These are phyloP conservation scores for Whitmania pigra DNA, from an alignment of 1,140 invertebrate species.

Conservation along the genomic window DNA sequence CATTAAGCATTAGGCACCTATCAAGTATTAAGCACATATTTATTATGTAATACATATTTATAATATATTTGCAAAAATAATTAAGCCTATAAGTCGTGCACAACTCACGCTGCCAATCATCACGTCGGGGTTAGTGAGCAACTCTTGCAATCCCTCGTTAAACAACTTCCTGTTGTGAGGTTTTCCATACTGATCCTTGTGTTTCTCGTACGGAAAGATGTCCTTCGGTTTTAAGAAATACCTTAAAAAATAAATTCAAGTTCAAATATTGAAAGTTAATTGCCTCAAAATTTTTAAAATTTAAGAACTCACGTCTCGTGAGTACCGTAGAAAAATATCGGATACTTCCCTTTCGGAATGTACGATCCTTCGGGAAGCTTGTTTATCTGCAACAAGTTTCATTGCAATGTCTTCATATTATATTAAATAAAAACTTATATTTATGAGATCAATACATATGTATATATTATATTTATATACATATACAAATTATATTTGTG, in stretches of 20 bases:
- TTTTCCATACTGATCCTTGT: constrained; percentile 56
- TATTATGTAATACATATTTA: too few species aligned
- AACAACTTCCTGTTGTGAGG: constrained; percentile 52
- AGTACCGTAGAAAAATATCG: constrained; percentile 85
- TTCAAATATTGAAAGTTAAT: background rate
- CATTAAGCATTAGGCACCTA: too few species aligned
- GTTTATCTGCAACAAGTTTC: constrained; percentile 53
- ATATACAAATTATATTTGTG: background rate
- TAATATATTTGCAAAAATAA: too few species aligned
- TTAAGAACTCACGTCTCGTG: constrained; percentile 67
- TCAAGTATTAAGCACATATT: too few species aligned
- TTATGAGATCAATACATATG: too few species aligned
- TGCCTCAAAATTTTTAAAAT: constrained; percentile 19
- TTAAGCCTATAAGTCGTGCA: too few species aligned
- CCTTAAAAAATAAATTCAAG: constrained; percentile 37
- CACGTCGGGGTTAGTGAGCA: constrained; percentile 48
- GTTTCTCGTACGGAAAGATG: constrained; percentile 48
- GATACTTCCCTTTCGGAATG: constrained; percentile 61
- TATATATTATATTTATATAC: background rate
- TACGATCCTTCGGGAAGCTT: constrained; percentile 47
- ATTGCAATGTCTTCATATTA: background rate
- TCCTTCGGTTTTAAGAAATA: constrained; percentile 45
- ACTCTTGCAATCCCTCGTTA: constrained; percentile 55
- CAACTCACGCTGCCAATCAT: background rate
- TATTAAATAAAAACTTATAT: background rate